Base-by-base conservation (phyloP, 2,797 vertebrate species). In the Allobates femoralis region DNA sequence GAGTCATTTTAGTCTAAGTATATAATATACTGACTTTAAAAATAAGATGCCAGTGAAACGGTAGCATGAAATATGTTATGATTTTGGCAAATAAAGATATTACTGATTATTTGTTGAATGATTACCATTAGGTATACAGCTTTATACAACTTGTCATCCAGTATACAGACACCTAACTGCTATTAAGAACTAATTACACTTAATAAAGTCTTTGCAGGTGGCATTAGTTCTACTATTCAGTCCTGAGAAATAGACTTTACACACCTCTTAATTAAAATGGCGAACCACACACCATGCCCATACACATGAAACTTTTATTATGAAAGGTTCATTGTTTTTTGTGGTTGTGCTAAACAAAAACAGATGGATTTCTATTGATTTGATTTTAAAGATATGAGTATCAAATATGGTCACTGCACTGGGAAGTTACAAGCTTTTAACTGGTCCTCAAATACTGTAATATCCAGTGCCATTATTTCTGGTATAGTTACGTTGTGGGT, bases 211-310 rank as follows among this genome's bases (percentile, higher is more conserved):
- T 62, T 87, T 87, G 81, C 75, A 87, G 86, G 86, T 87, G 81
- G 76, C 50, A 74, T 30, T 64, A 62, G 66, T 74, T 79, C 19
- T 69, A 74, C 55, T 62, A 79, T 84, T 83, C 55, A 73, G 2
- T 7, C 81, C 18, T n/a, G 23, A 62, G 64, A 84, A 84, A 84
- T 67, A 71, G 21, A 28, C 62, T 73, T 79, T 71, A 73, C 62
- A 87, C 76, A 87, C 86, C 66, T 87, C 66, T 87, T 87, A 83
- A 87, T 87, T 87, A 84, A 74, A 83, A 74, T 71, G 15, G 66
- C 46, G 34, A 79, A 79, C 81, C 76, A 81, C 64, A 80, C 46
- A 86, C 66, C 80, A 67, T 60, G 66, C 84, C 51, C 78, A 71
- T 71, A 85, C 84, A 86, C 84, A 75, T 81, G 69, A 76, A 64